Evolutionary conservation across 2,888 invertebrate species (phyloP).

Genomic region (Nomada flava): DNA sequence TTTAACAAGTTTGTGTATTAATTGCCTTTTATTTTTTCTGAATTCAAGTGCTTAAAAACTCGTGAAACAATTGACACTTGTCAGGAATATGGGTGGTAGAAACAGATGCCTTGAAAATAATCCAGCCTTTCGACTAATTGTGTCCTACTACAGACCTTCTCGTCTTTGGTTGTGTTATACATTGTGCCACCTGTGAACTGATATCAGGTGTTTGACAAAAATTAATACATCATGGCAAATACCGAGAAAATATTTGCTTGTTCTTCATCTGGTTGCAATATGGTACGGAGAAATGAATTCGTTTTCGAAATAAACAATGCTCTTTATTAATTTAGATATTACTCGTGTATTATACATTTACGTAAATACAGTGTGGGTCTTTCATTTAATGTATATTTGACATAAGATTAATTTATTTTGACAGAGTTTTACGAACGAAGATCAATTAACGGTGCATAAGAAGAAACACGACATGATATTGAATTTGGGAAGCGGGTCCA

Average conservation of each 20-base stretch:
- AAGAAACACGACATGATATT: slow-evolving; percentile 95
- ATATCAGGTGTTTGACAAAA: background rate
- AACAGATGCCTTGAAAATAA: background rate
- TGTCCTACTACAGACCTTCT: background rate
- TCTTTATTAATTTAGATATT: no score
- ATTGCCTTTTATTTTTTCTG: background rate
- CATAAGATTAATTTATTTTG: background rate
- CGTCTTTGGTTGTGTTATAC: slow-evolving; percentile 6
- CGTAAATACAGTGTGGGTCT: no score
- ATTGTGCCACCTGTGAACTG: slow-evolving; percentile 30
- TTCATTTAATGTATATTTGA: background rate
- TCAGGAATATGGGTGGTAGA: background rate
- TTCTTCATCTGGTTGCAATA: slow-evolving; percentile 88
- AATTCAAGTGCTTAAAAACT: background rate
- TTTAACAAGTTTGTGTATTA: background rate
- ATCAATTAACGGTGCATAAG: slow-evolving; percentile 91
- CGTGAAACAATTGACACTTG: background rate
- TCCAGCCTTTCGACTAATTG: background rate
- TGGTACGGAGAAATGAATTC: slow-evolving; percentile 84
- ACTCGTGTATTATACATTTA: no score
- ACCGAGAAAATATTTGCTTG: slow-evolving; percentile 90
- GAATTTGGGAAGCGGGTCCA: slow-evolving; percentile 88
- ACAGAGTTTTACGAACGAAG: slow-evolving; percentile 91
- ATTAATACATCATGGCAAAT: slow-evolving; percentile 83
- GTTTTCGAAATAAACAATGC: background rate